These are phyloP conservation scores for Odontophorus gujanensis DNA, from an alignment of 2,113 vertebrate species.

Conservation along the genomic window DNA sequence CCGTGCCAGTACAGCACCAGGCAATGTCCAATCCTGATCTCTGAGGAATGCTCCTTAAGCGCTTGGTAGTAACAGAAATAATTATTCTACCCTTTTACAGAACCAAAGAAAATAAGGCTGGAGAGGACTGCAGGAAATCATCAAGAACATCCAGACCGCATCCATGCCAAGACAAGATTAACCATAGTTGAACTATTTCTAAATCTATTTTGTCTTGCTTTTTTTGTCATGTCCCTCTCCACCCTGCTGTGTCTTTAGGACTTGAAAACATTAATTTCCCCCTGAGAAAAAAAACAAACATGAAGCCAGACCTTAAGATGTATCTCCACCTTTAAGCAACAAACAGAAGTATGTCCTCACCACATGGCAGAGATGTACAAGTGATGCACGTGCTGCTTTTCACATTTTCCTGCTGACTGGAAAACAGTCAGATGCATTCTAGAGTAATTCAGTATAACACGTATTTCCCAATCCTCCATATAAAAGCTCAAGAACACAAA, in stretches of 20 bases:
- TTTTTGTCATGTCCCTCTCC: background rate
- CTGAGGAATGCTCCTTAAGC: background rate
- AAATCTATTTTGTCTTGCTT: background rate
- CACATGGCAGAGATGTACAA: background rate
- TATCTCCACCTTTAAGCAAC: background rate
- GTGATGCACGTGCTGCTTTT: background rate
- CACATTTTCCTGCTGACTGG: background rate
- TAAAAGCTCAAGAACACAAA: background rate
- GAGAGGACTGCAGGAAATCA: background rate
- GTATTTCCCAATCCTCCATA: background rate
- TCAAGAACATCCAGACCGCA: background rate
- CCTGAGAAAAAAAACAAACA: background rate
- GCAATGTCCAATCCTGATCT: background rate
- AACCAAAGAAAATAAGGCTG: background rate
- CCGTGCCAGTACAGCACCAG: background rate
- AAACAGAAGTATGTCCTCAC: background rate
- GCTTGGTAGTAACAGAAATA: background rate
- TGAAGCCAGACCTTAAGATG: background rate
- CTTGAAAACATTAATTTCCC: background rate
- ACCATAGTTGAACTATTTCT: background rate
- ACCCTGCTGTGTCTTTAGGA: background rate
- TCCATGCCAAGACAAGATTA: background rate
- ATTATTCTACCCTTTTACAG: background rate
- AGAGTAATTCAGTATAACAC: background rate
- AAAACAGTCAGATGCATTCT: background rate